Percentiles rank a stretch among this genome's conserved stretches.
These are phyloP conservation scores for Todiramphus saurophagus DNA, from an alignment of 2,113 vertebrate species.

Conservation along the genomic window DNA sequence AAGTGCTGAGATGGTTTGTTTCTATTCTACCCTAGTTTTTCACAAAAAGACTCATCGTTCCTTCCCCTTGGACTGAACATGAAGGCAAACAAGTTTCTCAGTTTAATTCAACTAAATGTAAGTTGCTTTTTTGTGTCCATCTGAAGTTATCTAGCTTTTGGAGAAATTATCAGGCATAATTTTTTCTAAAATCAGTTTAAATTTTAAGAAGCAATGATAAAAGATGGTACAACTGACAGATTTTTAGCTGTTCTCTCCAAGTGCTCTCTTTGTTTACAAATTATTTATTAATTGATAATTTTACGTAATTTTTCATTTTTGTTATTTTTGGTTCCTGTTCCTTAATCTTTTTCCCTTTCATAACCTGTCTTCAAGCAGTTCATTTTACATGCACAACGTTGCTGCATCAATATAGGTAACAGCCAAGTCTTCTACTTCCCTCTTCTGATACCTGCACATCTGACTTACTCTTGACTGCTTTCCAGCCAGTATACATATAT, in stretches of 20 bases:
- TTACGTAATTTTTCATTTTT: neutral
- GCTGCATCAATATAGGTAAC: neutral
- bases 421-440: neutral
- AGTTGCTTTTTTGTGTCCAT: slow-evolving; percentile 42
- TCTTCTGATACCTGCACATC: rapidly evolving
- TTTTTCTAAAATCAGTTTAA: neutral
- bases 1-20: neutral
- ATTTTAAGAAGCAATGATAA: neutral
- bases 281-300: neutral
- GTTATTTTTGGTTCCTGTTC: neutral
- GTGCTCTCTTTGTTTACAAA: neutral
- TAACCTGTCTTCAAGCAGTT: neutral
- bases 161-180: neutral
- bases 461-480: neutral
- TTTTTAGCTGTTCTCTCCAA: neutral
- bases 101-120: slow-evolving; percentile 80
- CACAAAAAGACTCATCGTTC: slow-evolving; percentile 91
- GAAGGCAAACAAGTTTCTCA: slow-evolving; percentile 79
- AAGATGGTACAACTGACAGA: neutral
- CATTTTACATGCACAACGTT: neutral
- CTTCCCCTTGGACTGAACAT: slow-evolving; percentile 91
- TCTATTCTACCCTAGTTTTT: slow-evolving; percentile 85
- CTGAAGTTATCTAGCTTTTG: neutral
- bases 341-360: neutral
- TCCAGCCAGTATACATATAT: neutral